phyloP scores from a whole-genome alignment of 2,797 vertebrate genomes.

The Dipus sagitta region DNA sequence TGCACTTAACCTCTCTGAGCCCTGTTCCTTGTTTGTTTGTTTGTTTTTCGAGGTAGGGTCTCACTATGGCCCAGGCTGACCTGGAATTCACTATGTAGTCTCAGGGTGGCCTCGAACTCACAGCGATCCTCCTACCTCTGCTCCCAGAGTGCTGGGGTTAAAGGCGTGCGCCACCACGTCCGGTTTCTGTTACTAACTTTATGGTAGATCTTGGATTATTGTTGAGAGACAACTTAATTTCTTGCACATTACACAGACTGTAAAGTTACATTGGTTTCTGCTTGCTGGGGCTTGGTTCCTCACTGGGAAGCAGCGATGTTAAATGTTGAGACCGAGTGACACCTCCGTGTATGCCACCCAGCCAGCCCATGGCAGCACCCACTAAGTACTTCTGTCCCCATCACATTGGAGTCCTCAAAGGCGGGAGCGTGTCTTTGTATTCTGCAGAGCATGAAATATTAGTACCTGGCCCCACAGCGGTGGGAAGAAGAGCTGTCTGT shows the following conservation, averaged over 20 bases:
- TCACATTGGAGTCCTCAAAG: slow-evolving; percentile 7
- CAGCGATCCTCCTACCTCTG: no score
- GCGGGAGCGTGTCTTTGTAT: slow-evolving; percentile 13
- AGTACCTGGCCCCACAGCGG: neutral
- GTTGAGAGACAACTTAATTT: slow-evolving; percentile 37
- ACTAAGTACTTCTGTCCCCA: neutral
- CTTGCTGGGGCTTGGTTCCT: slow-evolving; percentile 40
- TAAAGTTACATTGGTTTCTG: slow-evolving; percentile 5
- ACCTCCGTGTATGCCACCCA: neutral
- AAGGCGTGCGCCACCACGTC: no score
- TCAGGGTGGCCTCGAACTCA: no score
- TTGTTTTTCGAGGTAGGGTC: no score
- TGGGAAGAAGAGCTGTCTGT: neutral
- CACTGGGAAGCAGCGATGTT: neutral
- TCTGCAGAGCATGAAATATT: neutral
- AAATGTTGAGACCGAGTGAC: slow-evolving; percentile 7
- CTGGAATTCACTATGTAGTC: no score
- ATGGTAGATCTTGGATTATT: slow-evolving; percentile 20
- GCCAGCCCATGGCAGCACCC: neutral
- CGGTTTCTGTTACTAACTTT: slow-evolving; percentile 37
- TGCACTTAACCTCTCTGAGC: no score
- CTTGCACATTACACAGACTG: slow-evolving; percentile 26
- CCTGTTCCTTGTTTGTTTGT: no score
- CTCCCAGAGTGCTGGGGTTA: no score
- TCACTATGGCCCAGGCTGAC: no score